Evolutionary conservation across 2,888 invertebrate species (phyloP), one percentile per base, ranked within the genome.

Genomic region (Aphodius sticticus): DNA sequence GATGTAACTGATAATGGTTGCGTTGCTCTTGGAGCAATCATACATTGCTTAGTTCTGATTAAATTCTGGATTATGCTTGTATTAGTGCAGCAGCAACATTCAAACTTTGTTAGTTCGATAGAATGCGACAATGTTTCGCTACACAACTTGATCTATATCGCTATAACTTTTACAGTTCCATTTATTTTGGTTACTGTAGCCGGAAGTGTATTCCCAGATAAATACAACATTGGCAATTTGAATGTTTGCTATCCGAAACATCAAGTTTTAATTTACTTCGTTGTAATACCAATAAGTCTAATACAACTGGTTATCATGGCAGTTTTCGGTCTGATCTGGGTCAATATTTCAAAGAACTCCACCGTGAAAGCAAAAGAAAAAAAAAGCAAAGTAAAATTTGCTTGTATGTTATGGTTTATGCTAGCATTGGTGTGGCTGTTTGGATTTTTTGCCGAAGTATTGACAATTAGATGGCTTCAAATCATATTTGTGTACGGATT

Each of bases 391-490:
- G 37, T 76, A 2, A 77, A 77, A 0, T 37, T 76, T 14, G 80
- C 74, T 5, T 53, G 78, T 0, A 69, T 78, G 71, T 36, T 78
- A 38, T 76, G 77, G 16, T 80, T 80, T 37, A 76, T 80, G 69
- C 16, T 80, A 6, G 78, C 76, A 2, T 77, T 80, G 16, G 76
- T 78, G 6, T 80, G 80, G 80, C 69, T 78, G 6, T 80, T 80
- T 35, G 77, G 80, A 7, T 15, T 80, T 9, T 9, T 80, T 0
- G 75, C 35, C 6, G 76, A 80, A 69, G 69, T 77, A 4, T 15
- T 77, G 16, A 69, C 76, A 1, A 69, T n/a, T 14, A 69, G 71
- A n/a, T 79, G 79, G 79, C 70, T 79, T 15, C 77, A 74, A 74
- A 69, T 79, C 14, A 26, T 69, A 0, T 69, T 71, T 36, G 9